phyloP scores from a whole-genome alignment of 2,113 vertebrate species.

The Lucifuga dentata region DNA sequence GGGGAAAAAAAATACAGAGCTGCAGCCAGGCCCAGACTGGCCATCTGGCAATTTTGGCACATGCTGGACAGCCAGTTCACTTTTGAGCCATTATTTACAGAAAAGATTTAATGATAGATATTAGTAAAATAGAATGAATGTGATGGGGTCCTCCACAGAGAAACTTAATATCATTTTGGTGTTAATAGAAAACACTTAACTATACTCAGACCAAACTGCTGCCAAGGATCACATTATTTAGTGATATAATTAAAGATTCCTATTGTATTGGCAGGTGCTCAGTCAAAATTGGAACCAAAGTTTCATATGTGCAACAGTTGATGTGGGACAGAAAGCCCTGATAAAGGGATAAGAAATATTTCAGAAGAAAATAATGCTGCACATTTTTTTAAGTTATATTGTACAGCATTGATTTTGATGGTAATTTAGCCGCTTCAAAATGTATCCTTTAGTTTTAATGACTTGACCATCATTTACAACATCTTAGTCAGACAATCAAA shows the following conservation, averaged over 20 bases:
- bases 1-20: constrained; percentile 33
- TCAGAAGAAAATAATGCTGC: too few species aligned
- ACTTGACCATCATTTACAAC: too few species aligned
- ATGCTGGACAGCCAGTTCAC: constrained; percentile 22
- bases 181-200: constrained; percentile 35
- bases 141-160: constrained; percentile 1
- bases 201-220: not conserved
- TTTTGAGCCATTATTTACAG: constrained; percentile 47
- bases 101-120: constrained; percentile 52
- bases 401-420: too few species aligned
- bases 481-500: too few species aligned
- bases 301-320: not conserved
- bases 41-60: constrained; percentile 69
- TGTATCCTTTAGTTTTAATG: too few species aligned
- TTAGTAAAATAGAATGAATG: constrained; percentile 49
- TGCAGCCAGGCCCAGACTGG: constrained; percentile 61
- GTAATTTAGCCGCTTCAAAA: too few species aligned
- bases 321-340: not conserved
- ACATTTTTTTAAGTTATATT: too few species aligned
- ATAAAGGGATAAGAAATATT: not conserved
- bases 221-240: not conserved
- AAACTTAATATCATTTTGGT: constrained; percentile 22
- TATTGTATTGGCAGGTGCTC: not conserved
- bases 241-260: not conserved
- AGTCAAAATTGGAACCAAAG: not conserved